These are phyloP conservation scores for Clarias pachynema DNA, from an alignment of 2,797 vertebrate species.

Conservation along the genomic window DNA sequence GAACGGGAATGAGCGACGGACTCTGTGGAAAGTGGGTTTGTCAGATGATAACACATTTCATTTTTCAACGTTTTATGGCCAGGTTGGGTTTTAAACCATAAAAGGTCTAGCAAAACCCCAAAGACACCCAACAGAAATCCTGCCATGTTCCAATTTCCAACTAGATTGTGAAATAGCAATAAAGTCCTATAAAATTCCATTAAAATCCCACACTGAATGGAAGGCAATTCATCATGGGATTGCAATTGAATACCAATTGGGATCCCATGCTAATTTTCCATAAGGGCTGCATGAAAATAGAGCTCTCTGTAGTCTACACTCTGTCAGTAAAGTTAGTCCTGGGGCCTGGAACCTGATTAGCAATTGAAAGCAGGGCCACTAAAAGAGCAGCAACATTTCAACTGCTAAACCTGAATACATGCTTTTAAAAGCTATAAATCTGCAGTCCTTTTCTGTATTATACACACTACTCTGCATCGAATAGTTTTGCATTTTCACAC, in stretches of 20 bases:
- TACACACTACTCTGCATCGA: neutral
- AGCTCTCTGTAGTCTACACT: neutral
- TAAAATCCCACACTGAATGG: neutral
- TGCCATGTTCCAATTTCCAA: neutral
- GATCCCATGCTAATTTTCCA: neutral
- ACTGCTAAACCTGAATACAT: constrained; percentile 13
- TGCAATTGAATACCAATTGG: constrained; percentile 12
- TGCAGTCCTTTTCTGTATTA: neutral
- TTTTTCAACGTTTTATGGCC: neutral
- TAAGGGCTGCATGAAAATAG: constrained; percentile 4
- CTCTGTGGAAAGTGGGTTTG: neutral
- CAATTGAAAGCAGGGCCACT: constrained; percentile 27
- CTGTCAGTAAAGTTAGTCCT: constrained; percentile 17
- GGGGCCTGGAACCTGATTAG: constrained; percentile 28
- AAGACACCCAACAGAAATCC: neutral
- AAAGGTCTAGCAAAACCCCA: neutral
- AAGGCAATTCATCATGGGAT: constrained; percentile 15
- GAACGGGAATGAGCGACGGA: neutral
- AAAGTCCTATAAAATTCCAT: neutral
- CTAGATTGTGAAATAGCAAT: neutral
- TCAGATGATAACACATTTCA: neutral
- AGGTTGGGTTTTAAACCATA: neutral
- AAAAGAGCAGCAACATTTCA: constrained; percentile 19
- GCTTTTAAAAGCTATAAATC: constrained; percentile 14
- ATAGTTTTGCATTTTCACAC: neutral